A percentile compares a stretch with the other conserved stretches of the same genome.
These are phyloP conservation scores for Lutra lutra DNA, from an alignment of 2,797 vertebrate species.

Conservation along the genomic window DNA sequence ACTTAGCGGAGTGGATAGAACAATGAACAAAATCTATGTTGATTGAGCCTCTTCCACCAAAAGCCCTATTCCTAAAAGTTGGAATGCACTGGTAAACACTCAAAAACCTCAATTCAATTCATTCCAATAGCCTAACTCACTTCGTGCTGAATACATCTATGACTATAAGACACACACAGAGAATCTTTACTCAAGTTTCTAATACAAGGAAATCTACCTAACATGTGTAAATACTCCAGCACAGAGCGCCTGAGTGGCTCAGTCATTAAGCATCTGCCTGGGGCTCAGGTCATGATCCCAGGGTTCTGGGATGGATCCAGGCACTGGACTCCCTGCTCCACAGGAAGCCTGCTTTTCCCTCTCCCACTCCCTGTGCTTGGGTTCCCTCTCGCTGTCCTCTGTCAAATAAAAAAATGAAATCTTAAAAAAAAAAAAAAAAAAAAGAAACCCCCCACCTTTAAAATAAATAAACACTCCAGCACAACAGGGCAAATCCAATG, in stretches of 20 bases:
- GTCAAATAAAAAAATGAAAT: no score
- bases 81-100: neutral
- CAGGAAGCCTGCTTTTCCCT: no score
- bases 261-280: no score
- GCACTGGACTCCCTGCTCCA: no score
- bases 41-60: neutral
- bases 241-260: neutral
- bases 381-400: no score
- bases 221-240: neutral
- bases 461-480: neutral
- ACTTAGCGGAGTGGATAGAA: neutral
- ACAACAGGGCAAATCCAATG: neutral
- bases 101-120: slow-evolving; percentile 1
- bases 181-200: neutral
- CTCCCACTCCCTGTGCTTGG: no score
- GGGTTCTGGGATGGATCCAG: neutral
- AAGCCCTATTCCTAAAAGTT: neutral
- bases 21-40: neutral
- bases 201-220: neutral
- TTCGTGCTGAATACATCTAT: neutral
- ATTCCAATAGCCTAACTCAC: neutral
- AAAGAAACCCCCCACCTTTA: no score
- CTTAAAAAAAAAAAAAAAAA: no score
- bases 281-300: neutral
- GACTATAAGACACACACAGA: neutral